These are phyloP conservation scores for Podarcis raffonei DNA, from an alignment of 2,113 vertebrate species.

Conservation along the genomic window DNA sequence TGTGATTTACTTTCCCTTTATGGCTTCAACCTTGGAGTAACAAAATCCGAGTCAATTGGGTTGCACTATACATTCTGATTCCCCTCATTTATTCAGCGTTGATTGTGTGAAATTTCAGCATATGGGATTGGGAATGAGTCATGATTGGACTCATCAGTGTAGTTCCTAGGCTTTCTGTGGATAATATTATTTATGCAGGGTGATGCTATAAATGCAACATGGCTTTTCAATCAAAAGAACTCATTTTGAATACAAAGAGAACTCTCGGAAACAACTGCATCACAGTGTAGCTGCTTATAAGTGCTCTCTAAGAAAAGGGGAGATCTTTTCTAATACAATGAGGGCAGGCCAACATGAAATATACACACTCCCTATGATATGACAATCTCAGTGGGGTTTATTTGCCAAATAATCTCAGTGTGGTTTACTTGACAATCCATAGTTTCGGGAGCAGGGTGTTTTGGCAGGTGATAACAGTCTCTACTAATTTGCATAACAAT, in stretches of 20 bases:
- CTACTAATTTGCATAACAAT: background rate
- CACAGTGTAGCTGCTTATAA: background rate
- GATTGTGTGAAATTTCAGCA: conserved; percentile 22
- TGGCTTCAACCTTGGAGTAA: background rate
- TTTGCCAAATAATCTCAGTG: background rate
- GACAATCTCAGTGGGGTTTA: background rate
- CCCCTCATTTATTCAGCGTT: conserved; percentile 5
- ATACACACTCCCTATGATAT: background rate
- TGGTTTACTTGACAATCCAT: too few relatives aligned
- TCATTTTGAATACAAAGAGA: conserved; percentile 13
- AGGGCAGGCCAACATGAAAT: background rate
- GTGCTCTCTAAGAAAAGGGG: background rate
- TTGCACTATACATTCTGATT: background rate
- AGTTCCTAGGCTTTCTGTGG: background rate
- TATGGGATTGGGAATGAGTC: conserved; percentile 13
- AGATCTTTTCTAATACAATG: background rate
- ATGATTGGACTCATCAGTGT: conserved; percentile 5
- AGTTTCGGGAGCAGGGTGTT: too few relatives aligned
- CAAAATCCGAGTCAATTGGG: background rate
- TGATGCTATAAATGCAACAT: conserved; percentile 5
- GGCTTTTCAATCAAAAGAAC: background rate
- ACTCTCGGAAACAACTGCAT: background rate
- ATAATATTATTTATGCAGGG: conserved; percentile 7
- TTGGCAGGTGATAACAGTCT: background rate
- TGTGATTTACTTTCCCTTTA: background rate